Conservation (phyloP, 2,113 vertebrate species). For the Eulemur rufifrons region DNA sequence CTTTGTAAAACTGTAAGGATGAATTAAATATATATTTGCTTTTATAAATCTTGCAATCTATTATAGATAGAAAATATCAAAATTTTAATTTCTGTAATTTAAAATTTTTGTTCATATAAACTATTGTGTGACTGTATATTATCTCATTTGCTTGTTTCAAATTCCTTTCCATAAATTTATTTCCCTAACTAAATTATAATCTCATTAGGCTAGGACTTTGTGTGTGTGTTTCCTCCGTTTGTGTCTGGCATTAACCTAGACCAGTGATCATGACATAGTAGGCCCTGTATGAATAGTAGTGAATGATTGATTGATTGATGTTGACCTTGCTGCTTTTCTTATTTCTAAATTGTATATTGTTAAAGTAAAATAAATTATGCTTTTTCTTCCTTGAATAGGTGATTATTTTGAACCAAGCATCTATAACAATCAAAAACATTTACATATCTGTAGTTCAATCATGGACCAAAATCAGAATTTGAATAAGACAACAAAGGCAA, state of each 20-base stretch:
- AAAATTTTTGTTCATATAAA: not conserved
- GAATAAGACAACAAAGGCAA: conserved; percentile 31
- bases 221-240: not conserved
- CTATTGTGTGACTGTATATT: not conserved
- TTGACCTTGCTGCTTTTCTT: not conserved
- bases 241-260: not conserved
- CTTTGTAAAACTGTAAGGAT: not conserved
- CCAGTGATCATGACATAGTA: not conserved
- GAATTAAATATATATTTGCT: not conserved
- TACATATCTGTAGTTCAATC: not conserved
- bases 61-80: not conserved
- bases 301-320: not conserved
- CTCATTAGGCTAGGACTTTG: not conserved
- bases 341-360: not conserved
- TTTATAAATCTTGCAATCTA: not conserved
- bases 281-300: not conserved
- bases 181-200: not conserved
- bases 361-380: conserved; percentile 22
- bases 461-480: conserved; percentile 51
- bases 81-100: not conserved
- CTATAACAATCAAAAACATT: conserved; percentile 41
- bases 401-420: not conserved
- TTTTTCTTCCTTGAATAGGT: conserved; percentile 49
- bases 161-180: not conserved
- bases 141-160: not conserved